Conservation (phyloP, 2,888 invertebrate species). For the Argynnis bischoffii region DNA sequence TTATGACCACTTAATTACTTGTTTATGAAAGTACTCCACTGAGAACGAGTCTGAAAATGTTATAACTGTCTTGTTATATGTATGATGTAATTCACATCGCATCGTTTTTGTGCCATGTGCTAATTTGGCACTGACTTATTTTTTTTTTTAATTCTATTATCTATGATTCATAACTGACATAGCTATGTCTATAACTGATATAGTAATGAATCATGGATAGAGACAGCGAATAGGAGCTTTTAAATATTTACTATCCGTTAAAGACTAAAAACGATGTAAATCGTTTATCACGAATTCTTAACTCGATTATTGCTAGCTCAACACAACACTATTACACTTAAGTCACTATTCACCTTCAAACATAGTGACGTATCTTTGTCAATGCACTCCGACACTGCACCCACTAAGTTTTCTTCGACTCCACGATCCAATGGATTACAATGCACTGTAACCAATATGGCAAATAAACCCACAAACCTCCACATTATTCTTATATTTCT, state of each 20-base stretch:
- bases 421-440: constrained; percentile 70
- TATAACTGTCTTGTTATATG: neutral
- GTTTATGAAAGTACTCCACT: constrained; percentile 15
- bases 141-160: neutral
- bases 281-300: neutral
- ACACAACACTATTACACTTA: constrained; percentile 47
- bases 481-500: constrained; percentile 59
- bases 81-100: constrained; percentile 4
- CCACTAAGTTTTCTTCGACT: constrained; percentile 70
- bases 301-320: neutral
- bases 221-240: no score
- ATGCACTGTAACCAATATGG: constrained; percentile 66
- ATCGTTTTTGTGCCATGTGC: neutral
- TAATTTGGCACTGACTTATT: neutral
- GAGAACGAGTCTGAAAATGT: constrained; percentile 14
- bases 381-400: constrained; percentile 81
- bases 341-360: constrained; percentile 81
- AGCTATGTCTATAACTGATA: no score
- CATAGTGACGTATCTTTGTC: constrained; percentile 83
- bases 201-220: no score
- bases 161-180: no score
- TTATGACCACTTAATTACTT: constrained; percentile 13
- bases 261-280: neutral
- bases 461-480: constrained; percentile 63
- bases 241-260: neutral